phyloP scores from a whole-genome alignment of 2,888 invertebrate genomes.

The Athalia rosae region DNA sequence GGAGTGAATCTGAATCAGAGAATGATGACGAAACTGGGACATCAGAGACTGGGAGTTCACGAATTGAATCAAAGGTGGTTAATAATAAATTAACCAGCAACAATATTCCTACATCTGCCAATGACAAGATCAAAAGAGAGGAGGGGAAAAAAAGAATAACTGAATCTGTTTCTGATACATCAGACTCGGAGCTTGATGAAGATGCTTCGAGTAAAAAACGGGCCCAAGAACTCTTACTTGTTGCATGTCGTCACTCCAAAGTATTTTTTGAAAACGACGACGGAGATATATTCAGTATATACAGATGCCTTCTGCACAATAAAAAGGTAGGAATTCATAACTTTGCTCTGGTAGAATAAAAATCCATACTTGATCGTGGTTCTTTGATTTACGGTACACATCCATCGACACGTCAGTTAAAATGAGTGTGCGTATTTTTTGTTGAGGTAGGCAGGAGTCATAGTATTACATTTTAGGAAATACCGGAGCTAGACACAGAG shows the following conservation, averaged over 20 bases:
- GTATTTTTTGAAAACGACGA: constrained; percentile 82
- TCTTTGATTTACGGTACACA: constrained; percentile 58
- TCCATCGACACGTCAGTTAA: constrained; percentile 53
- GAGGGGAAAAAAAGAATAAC: constrained; percentile 53
- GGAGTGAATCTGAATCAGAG: constrained; percentile 76
- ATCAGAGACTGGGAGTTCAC: constrained; percentile 62
- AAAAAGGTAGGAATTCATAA: constrained; percentile 77
- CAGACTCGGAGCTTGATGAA: constrained; percentile 64
- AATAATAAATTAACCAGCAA: constrained; percentile 49
- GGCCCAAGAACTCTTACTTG: constrained; percentile 58
- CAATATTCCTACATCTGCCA: constrained; percentile 38
- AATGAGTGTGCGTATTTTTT: constrained; percentile 57
- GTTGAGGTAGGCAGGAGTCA: constrained; percentile 57
- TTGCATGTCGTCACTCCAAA: constrained; percentile 81
- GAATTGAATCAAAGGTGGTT: constrained; percentile 63
- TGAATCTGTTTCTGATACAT: constrained; percentile 59
- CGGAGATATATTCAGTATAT: constrained; percentile 84
- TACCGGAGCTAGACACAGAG: constrained; percentile 66
- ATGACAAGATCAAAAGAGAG: constrained; percentile 55
- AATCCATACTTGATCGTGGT: constrained; percentile 64
- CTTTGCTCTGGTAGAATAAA: not conserved
- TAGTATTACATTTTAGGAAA: constrained; percentile 72
- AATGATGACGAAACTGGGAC: constrained; percentile 68
- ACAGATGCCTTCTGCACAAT: constrained; percentile 83
- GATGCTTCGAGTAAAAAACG: constrained; percentile 60